Conservation (phyloP, 1,140 invertebrate species). For the Diprion similis region DNA sequence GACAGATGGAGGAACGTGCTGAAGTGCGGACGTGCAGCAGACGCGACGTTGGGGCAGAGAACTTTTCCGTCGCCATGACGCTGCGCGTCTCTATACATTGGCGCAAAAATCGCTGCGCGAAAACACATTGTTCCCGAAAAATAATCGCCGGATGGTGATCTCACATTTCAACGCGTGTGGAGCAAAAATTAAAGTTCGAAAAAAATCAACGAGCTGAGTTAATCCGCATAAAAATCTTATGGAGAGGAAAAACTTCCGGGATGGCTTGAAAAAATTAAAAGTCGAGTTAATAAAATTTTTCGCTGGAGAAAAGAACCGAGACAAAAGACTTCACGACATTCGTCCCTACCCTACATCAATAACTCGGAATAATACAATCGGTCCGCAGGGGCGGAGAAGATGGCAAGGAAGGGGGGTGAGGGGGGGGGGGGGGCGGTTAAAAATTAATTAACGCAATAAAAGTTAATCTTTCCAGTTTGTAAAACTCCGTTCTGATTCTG, state of each 20-base stretch:
- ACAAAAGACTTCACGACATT: background rate
- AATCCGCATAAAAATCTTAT: background rate
- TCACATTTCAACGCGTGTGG: background rate
- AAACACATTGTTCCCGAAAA: background rate
- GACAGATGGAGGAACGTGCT: background rate
- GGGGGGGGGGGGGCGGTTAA: constrained; percentile 23
- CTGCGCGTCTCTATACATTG: too few species aligned
- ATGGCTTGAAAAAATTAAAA: background rate
- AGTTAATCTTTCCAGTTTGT: constrained; percentile 37
- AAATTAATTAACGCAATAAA: constrained; percentile 48
- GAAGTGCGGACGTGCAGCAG: background rate
- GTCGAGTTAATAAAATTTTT: constrained; percentile 13
- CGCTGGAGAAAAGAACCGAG: background rate
- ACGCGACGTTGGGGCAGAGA: background rate
- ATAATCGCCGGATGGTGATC: background rate
- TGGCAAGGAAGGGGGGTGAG: background rate
- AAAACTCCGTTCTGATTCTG: constrained; percentile 19
- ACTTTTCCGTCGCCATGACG: background rate
- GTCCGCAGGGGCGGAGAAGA: constrained; percentile 8
- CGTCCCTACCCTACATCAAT: constrained; percentile 33
- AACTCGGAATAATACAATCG: constrained; percentile 46
- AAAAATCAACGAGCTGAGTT: background rate
- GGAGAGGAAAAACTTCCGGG: too few species aligned
- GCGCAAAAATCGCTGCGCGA: too few species aligned
- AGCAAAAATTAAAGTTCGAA: background rate